These are phyloP conservation scores for Carpatolechia fugitivella DNA, from an alignment of 2,888 invertebrate species.

Conservation along the genomic window DNA sequence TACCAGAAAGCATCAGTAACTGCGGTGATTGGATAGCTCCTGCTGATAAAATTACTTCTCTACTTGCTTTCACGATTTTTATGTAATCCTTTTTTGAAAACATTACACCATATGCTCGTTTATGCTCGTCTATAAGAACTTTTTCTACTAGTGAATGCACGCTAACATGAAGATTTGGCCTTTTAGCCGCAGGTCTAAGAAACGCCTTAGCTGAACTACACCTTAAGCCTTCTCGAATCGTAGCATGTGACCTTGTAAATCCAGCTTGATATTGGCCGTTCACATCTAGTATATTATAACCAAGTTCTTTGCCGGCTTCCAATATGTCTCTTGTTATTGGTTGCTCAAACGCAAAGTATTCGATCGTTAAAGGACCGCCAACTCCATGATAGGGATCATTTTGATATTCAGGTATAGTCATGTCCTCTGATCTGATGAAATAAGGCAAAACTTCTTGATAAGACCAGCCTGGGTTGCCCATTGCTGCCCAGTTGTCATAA, in stretches of 20 bases:
- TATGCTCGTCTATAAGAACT: constrained; percentile 81
- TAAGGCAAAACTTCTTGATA: constrained; percentile 86
- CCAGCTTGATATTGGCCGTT: constrained; percentile 90
- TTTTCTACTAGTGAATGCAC: constrained; percentile 84
- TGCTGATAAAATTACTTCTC: constrained; percentile 91
- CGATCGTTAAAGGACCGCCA: constrained; percentile 86
- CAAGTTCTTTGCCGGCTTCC: constrained; percentile 83
- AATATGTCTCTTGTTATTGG: constrained; percentile 85
- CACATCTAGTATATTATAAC: constrained; percentile 84
- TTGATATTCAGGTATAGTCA: constrained; percentile 80
- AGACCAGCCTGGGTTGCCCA: constrained; percentile 89
- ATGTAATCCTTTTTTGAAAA: constrained; percentile 80
- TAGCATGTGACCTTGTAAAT: constrained; percentile 87
- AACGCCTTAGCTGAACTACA: constrained; percentile 93
- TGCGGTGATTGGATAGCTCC: constrained; percentile 93
- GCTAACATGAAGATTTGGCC: constrained; percentile 87
- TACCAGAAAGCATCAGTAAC: constrained; percentile 91
- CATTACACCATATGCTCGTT: constrained; percentile 82
- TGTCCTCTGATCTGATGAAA: constrained; percentile 89
- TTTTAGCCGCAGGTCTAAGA: constrained; percentile 81
- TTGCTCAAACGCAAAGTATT: constrained; percentile 84
- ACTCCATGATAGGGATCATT: constrained; percentile 83
- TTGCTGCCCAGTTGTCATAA: constrained; percentile 89
- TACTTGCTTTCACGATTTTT: constrained; percentile 79
- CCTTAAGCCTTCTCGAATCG: constrained; percentile 86